Evolutionary conservation across 2,113 vertebrate genomes (phyloP), one percentile per base, ranked within the genome.

Genomic region (Centropus bengalensis): DNA sequence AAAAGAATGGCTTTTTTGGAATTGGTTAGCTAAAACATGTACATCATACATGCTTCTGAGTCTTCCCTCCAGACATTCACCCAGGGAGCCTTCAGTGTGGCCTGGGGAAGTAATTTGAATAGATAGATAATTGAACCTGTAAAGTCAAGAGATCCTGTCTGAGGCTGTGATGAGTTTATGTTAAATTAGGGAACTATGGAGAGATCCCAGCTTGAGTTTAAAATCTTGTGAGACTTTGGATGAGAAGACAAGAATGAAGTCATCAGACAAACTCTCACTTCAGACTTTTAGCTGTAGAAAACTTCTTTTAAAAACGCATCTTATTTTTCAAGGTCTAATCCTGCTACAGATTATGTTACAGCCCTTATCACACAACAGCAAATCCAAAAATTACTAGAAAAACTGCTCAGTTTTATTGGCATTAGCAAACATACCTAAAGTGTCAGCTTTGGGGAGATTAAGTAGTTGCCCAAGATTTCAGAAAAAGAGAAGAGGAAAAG

Each of bases 101-200:
- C 64, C 45, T 88, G 78, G 45, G 70, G 86, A 94, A 91, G 80
- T 40, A 75, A 93, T 89, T 59, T 6, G 30, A 70, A 80, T 21
- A 73, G 63, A 69, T 38, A 92, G 62, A 69, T 38, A 92, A 59
- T 14, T 28, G 64, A 84, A 55, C 56, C 78, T 49, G 73, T 82
- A 78, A 92, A 76, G 32, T 16, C 0, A 0, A 96, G 88, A 93
- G 70, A 91, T 84, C 47, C 40, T 77, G 69, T 58, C 49, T 0
- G 1, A 83, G n/a, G 14, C 60, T 77, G 36, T 59, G 54, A 58
- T 91, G 87, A 79, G 38, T 76, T 94, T 62, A 86, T 10, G 14
- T 59, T 89, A 88, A 95, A 92, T 76, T 42, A 94, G 67, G 54
- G 14, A 63, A 64, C 90, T 60, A 80, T 54, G 28, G 78, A 94